phyloP scores from a whole-genome alignment of 2,797 vertebrate genomes.

The Melanogrammus aeglefinus region DNA sequence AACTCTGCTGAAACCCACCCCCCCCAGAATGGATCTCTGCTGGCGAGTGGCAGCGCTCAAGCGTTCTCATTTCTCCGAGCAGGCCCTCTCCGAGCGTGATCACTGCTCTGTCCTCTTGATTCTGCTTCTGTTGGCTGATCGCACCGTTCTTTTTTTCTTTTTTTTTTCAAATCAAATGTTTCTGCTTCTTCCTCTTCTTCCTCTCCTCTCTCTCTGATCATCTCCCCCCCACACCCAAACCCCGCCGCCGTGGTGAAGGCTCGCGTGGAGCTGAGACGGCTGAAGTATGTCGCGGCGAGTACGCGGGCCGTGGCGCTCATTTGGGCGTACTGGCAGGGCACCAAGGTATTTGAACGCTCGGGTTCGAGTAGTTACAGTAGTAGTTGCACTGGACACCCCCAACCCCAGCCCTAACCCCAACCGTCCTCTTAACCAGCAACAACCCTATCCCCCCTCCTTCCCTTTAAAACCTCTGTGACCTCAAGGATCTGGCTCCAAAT shows the following conservation, averaged over 20 bases:
- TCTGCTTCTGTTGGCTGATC: constrained; percentile 54
- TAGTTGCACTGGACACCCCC: constrained; percentile 54
- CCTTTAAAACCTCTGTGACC: background rate
- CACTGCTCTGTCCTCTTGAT: constrained; percentile 49
- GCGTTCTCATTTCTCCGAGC: constrained; percentile 27
- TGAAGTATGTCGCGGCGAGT: constrained; percentile 94
- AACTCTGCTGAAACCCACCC: background rate
- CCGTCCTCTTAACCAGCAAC: too few species aligned
- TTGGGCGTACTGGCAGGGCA: constrained; percentile 99
- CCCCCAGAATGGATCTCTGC: background rate
- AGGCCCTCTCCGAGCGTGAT: constrained; percentile 30
- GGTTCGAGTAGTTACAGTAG: constrained; percentile 31
- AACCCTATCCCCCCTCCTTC: background rate
- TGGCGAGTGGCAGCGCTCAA: constrained; percentile 24
- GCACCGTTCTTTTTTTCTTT: constrained; percentile 46
- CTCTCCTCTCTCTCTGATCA: constrained; percentile 40
- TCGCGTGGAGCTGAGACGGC: constrained; percentile 91
- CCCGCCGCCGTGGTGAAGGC: constrained; percentile 79
- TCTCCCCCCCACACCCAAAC: constrained; percentile 37
- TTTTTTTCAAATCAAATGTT: constrained; percentile 19
- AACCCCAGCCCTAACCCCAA: constrained; percentile 27
- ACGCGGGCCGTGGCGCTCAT: constrained; percentile 96
- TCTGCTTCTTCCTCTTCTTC: constrained; percentile 4
- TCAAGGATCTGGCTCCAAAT: background rate
- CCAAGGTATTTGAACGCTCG: constrained; percentile 84